Percentiles rank a stretch among this genome's conserved stretches.
Evolutionary conservation across 1,140 invertebrate species (phyloP).

Genomic region (Hylyphantes graminicola): DNA sequence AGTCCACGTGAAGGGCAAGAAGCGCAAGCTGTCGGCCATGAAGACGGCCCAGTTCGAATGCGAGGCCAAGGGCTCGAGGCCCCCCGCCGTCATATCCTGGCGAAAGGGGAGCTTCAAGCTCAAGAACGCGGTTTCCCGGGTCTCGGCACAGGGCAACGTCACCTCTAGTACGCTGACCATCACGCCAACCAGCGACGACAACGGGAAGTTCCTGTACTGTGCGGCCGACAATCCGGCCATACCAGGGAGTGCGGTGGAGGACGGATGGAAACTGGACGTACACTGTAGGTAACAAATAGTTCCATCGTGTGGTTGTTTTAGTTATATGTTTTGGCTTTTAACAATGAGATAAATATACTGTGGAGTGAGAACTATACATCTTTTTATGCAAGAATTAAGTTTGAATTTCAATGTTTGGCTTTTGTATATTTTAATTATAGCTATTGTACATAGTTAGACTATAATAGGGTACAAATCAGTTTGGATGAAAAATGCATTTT

Average conservation of each 20-base stretch:
- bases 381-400: no score
- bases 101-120: conserved; percentile 65
- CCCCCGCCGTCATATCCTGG: conserved; percentile 88
- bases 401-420: no score
- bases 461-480: no score
- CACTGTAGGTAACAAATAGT: conserved; percentile 77
- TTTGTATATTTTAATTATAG: no score
- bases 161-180: conserved; percentile 59
- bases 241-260: conserved; percentile 76
- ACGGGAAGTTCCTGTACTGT: conserved; percentile 83
- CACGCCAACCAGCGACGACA: conserved; percentile 79
- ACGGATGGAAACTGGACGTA: conserved; percentile 85
- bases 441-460: no score
- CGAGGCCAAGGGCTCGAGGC: conserved; percentile 84
- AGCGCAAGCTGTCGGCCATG: conserved; percentile 83
- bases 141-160: conserved; percentile 59
- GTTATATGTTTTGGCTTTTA: no score
- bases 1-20: conserved; percentile 81
- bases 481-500: no score
- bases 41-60: conserved; percentile 85
- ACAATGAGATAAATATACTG: no score
- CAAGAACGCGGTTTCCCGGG: conserved; percentile 42
- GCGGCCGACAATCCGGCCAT: conserved; percentile 79
- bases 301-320: not conserved
- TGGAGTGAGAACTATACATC: no score